Base-by-base conservation (phyloP, 2,797 vertebrate genomes). In the Discoglossus pictus region DNA sequence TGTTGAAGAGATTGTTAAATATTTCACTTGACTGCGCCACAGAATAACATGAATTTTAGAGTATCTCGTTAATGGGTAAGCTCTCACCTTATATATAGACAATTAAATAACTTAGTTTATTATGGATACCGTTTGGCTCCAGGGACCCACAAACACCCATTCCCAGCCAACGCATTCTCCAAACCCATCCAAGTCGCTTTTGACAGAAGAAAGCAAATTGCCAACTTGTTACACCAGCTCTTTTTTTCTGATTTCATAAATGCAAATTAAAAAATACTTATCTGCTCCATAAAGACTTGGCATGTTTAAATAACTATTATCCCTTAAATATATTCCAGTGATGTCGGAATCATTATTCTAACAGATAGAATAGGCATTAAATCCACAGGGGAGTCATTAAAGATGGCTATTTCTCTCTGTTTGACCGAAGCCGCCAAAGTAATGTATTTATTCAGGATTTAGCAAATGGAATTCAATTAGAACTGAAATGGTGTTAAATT, bases 401-500 rank as follows among this genome's bases (percentile, higher is more conserved):
- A 79, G 79, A 84, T 73, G 83, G 80, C 80, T 77, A 82, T 83
- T 84, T 78, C 81, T 81, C 78, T 82, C 75, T 60, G 56, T 83
- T 78, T 87, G 84, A 87, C 83, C 77, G 2, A 79, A 80, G 76
- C 47, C 9, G 78, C 72, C 48, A 79, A 76, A 79, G 76, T 84
- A 83, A 88, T 80, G 75, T 85, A 84, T 87, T 87, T 86, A 86
- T 86, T 86, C 82, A 85, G 84, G 84, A 83, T 87, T 89, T 83
- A 84, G 83, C 76, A 87, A 86, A 84, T 82, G 83, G 82, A 83
- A 85, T 86, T 88, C 83, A 86, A 82, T 88, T 88, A 88, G 78
- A 77, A 75, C 44, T 65, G 83, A 83, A 86, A 87, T 53, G 56
- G 75, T 82, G 80, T 84, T 88, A 85, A 84, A 85, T 85, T 80